These are phyloP conservation scores for Prionailurus viverrinus DNA, from an alignment of 2,113 vertebrate genomes.

Conservation along the genomic window DNA sequence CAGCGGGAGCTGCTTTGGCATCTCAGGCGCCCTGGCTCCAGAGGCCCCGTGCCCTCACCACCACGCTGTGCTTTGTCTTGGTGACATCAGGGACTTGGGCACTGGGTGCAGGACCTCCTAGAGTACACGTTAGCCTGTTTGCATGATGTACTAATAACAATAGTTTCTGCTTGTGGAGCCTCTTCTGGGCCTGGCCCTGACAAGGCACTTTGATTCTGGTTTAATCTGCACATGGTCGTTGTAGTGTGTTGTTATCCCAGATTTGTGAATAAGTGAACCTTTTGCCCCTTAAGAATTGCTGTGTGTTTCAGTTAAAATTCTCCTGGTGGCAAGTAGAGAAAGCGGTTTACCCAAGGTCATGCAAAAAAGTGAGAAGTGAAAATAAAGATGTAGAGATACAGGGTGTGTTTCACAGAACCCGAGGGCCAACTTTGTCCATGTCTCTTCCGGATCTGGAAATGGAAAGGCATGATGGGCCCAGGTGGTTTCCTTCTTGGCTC, in stretches of 20 bases:
- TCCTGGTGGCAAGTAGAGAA: not conserved
- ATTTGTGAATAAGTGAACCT: not conserved
- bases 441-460: not conserved
- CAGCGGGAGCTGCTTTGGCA: not conserved
- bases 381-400: not conserved
- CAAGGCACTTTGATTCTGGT: not conserved
- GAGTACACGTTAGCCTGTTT: not conserved
- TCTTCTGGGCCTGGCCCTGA: not conserved
- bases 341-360: not conserved
- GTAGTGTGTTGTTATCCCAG: not conserved
- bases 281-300: not conserved
- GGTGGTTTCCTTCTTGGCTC: not conserved
- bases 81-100: not conserved
- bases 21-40: not conserved
- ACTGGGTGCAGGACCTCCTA: not conserved
- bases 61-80: not conserved
- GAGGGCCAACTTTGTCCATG: not conserved
- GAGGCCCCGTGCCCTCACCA: fast-evolving
- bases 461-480: not conserved
- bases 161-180: not conserved
- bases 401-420: not conserved
- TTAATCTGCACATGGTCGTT: not conserved
- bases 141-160: not conserved
- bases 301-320: slow-evolving; percentile 24
- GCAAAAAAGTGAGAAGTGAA: not conserved